Evolutionary conservation across 2,113 vertebrate genomes (phyloP).

Genomic region (Perca fluviatilis): DNA sequence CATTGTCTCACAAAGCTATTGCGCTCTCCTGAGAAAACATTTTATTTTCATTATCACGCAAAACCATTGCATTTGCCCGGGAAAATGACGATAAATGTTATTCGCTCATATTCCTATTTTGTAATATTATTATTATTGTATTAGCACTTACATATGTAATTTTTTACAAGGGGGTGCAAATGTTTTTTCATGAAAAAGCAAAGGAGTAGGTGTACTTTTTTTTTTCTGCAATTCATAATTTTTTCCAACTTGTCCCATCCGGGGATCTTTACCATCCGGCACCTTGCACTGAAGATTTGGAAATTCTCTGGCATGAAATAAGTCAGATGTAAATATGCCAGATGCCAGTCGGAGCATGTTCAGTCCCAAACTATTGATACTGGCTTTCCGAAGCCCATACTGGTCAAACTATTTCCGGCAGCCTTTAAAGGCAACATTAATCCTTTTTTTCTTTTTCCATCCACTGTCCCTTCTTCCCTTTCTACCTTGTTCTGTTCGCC

Average conservation of each 20-base stretch:
- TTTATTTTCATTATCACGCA: not conserved
- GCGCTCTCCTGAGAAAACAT: not conserved
- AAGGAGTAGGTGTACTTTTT: not conserved
- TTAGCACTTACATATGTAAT: not conserved
- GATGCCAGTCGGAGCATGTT: conserved; percentile 45
- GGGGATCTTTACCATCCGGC: not conserved
- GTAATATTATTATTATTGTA: not conserved
- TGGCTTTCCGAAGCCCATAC: conserved; percentile 22
- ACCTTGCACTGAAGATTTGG: not conserved
- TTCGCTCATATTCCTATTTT: not conserved
- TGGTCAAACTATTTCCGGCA: conserved; percentile 47
- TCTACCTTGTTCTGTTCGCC: conserved; percentile 45
- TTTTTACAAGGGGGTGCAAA: not conserved
- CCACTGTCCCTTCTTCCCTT: conserved; percentile 30
- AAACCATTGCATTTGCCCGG: not conserved
- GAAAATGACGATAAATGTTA: not conserved
- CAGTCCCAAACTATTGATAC: conserved; percentile 29
- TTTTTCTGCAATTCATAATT: conserved; percentile 24
- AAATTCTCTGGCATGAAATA: conserved; percentile 54
- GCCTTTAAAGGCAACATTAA: conserved; percentile 33
- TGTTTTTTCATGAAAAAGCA: not conserved
- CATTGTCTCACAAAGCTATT: not conserved
- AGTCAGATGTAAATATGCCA: conserved; percentile 58
- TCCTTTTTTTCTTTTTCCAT: conserved; percentile 28
- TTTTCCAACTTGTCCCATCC: conserved; percentile 14